Evolutionary conservation across 2,888 invertebrate species (phyloP).

Genomic region (Sarcophaga rosellei): DNA sequence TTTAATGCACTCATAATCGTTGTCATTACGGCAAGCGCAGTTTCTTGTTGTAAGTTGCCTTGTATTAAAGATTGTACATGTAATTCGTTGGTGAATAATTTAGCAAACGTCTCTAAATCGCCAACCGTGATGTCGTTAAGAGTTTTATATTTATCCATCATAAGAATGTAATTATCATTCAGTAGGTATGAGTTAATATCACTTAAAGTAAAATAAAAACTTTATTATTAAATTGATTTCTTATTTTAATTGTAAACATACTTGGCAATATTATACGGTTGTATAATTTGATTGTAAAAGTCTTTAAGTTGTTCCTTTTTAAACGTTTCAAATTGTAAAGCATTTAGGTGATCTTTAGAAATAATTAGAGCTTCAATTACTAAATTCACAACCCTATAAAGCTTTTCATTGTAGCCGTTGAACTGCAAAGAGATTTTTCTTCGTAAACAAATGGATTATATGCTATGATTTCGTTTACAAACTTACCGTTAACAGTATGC

Average conservation of each 20-base stretch:
- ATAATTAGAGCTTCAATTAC: conserved; percentile 86
- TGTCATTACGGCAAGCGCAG: conserved; percentile 84
- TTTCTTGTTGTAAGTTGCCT: conserved; percentile 88
- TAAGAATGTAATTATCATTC: conserved; percentile 85
- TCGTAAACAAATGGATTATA: not conserved
- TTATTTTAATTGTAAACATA: conserved; percentile 78
- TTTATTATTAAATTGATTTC: too few species aligned
- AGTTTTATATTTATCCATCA: conserved; percentile 86
- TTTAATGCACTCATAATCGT: conserved; percentile 83
- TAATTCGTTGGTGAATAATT: conserved; percentile 84
- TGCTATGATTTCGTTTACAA: not conserved
- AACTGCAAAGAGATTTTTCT: conserved; percentile 67
- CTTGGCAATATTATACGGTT: conserved; percentile 88
- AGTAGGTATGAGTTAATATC: conserved; percentile 87
- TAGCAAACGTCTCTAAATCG: conserved; percentile 85
- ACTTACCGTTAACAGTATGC: conserved; percentile 80
- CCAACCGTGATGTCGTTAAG: conserved; percentile 83
- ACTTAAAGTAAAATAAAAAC: conserved; percentile 79
- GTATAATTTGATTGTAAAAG: conserved; percentile 89
- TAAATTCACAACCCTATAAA: conserved; percentile 86
- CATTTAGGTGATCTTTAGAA: conserved; percentile 83
- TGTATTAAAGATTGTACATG: conserved; percentile 89
- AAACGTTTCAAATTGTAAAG: conserved; percentile 87
- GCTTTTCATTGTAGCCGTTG: conserved; percentile 79
- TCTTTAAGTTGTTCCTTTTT: conserved; percentile 82